Base-by-base conservation (phyloP, 2,113 vertebrate genomes). In the Paedocypris sp. region DNA sequence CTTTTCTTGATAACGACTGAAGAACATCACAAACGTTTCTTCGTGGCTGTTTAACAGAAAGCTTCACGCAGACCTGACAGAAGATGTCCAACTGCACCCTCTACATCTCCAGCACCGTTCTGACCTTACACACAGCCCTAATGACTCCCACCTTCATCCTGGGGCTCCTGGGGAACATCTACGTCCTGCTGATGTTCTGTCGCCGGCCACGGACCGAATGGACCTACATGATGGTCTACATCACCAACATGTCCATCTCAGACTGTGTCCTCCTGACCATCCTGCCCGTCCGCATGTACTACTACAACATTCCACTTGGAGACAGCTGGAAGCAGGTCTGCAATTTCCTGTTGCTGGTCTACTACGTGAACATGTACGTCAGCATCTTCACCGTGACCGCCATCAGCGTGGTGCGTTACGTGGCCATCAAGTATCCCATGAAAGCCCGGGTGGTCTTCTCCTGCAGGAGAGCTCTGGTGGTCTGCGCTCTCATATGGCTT, bases 381-480 rank as follows among this genome's bases (percentile, higher is more conserved):
- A 87, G 89, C 57, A 80, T 87, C 60, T 7, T 75, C 15, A 69
- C 79, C 22, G 63, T 84, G 64, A 80, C 36, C 0, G 53, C 84
- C 48, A 87, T 90, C 1, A 74, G 85, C 0, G 9, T 86, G 2
- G 87, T 88, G 73, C 82, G 87, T 59, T 90, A 85, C 7, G 6
- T 88, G 65, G 86, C 82, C 0, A 77, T 90, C 63, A 80, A 72
- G 32, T 83, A 83, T 67, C 86, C 88, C 0, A 71, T 90, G 6
- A 71, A 50, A 1, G 74, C 85, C 43, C 83, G 68, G 4, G 1
- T n/a, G 8, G 47, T 88, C 6, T 72, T 85, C 22, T 88, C 86
- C 2, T 80, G 83, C 0, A 1, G 60, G 20, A 86, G 71, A 59
- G 81, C 88, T 0, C 67, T n/a, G 1, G 54, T 68, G 1, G 2